Conservation (phyloP, 2,888 invertebrate species). For the Rhopalosiphum nymphaeae region DNA sequence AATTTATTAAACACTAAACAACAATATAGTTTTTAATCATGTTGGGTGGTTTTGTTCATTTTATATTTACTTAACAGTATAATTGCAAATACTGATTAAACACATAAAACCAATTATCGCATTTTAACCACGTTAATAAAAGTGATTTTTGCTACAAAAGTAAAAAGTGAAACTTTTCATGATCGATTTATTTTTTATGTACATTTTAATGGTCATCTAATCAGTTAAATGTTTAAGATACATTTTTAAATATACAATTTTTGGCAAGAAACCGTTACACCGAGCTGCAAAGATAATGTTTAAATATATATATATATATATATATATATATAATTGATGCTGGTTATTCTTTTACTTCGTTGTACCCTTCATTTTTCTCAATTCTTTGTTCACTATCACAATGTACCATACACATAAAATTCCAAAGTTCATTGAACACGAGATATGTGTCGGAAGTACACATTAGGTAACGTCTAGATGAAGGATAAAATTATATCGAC, state of each 20-base stretch:
- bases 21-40: background rate
- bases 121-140: background rate
- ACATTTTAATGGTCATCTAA: background rate
- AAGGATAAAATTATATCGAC: background rate
- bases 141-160: background rate
- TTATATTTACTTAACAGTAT: background rate
- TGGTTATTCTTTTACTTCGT: background rate
- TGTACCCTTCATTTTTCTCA: background rate
- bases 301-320: background rate
- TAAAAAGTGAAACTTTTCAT: background rate
- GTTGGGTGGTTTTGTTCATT: background rate
- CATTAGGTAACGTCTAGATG: constrained; percentile 1
- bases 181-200: background rate
- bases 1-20: background rate
- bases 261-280: background rate
- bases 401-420: constrained; percentile 8
- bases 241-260: background rate
- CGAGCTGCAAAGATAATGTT: background rate
- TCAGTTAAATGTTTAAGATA: background rate
- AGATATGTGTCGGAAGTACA: constrained; percentile 12
- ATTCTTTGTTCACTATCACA: constrained; percentile 4
- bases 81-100: background rate
- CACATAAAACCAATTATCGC: background rate
- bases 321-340: background rate
- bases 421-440: constrained; percentile 21